These are phyloP conservation scores for Bombus balteatus DNA, from an alignment of 1,140 invertebrate species.

Conservation along the genomic window DNA sequence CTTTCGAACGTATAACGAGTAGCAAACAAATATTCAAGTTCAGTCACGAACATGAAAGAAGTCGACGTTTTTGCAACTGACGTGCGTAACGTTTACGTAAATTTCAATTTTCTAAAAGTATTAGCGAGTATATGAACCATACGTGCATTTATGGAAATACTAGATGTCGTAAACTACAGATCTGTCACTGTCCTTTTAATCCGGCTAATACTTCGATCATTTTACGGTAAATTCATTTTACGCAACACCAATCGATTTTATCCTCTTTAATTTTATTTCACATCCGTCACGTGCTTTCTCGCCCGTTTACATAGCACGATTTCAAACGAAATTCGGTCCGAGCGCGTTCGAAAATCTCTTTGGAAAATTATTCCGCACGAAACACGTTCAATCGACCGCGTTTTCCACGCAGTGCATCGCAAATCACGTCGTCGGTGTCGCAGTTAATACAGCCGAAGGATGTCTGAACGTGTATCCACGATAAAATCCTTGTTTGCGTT, in stretches of 20 bases:
- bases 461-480: slow-evolving; percentile 25
- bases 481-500: slow-evolving; percentile 52
- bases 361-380: neutral
- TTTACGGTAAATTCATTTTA: neutral
- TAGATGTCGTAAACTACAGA: neutral
- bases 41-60: neutral
- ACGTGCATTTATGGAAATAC: too few species aligned
- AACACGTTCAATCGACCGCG: neutral
- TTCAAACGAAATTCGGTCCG: neutral
- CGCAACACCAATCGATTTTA: neutral
- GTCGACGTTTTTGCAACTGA: neutral
- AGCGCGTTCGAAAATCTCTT: neutral
- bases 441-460: slow-evolving; percentile 31
- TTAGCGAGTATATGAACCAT: neutral
- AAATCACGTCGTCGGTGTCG: neutral
- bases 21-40: neutral
- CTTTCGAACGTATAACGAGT: neutral
- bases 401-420: neutral
- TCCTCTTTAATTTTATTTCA: neutral
- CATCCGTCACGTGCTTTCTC: neutral
- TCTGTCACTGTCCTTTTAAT: neutral
- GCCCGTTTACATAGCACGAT: neutral
- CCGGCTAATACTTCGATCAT: neutral
- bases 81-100: neutral
- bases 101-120: neutral